Evolutionary conservation across 2,888 invertebrate genomes (phyloP).

Genomic region (Fissipunctia ypsillon): DNA sequence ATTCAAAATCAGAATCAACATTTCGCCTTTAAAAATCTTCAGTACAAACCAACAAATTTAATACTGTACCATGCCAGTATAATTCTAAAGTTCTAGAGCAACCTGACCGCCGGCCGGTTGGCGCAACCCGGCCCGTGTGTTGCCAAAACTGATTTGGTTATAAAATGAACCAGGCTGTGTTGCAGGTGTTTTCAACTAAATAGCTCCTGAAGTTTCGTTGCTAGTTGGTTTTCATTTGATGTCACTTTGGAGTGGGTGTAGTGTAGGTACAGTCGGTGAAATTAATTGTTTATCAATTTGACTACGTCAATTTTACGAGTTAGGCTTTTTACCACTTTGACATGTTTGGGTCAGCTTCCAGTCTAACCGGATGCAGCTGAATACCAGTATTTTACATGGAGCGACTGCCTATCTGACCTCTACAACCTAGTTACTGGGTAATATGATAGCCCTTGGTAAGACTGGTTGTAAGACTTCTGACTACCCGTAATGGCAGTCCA

Average conservation of each 20-base stretch:
- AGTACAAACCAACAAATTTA: conserved; percentile 25
- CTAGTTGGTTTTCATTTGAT: conserved; percentile 33
- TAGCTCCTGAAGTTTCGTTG: conserved; percentile 24
- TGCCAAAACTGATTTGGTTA: conserved; percentile 71
- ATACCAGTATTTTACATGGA: neutral
- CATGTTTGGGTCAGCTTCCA: neutral
- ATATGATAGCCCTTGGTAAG: neutral
- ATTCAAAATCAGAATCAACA: conserved; percentile 8
- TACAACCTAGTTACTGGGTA: neutral
- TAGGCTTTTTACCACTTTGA: neutral
- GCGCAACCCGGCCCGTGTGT: conserved; percentile 40
- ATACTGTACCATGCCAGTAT: conserved; percentile 14
- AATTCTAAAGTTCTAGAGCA: conserved; percentile 46
- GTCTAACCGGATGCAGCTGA: neutral
- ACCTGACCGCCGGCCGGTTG: conserved; percentile 49
- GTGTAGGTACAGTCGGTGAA: no score
- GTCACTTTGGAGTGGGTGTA: neutral
- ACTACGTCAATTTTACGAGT: neutral
- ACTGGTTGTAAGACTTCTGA: neutral
- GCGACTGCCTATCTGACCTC: neutral
- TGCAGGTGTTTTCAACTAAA: conserved; percentile 50
- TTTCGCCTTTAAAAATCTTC: neutral
- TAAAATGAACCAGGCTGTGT: conserved; percentile 60
- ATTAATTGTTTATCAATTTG: neutral
- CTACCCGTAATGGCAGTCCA: neutral